A percentile compares a stretch with the other conserved stretches of the same genome.
These are phyloP conservation scores for Tetraneura akinire DNA, from an alignment of 1,140 invertebrate species.

Conservation along the genomic window DNA sequence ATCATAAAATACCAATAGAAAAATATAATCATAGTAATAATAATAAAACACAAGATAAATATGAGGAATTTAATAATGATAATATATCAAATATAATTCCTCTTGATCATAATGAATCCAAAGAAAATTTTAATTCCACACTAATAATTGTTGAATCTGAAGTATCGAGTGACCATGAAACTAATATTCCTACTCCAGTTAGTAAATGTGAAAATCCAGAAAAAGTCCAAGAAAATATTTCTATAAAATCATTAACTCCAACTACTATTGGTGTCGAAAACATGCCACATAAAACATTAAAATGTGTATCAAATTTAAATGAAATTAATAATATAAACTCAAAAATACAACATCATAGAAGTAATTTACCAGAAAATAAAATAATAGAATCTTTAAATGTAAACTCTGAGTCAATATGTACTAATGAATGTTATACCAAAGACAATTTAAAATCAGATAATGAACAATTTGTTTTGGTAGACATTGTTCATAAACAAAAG, in stretches of 20 bases:
- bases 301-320: background rate
- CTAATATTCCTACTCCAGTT: background rate
- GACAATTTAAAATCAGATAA: background rate
- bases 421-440: background rate
- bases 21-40: background rate
- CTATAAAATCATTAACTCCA: background rate
- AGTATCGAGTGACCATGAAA: background rate
- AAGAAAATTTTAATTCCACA: slow-evolving; percentile 20
- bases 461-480: background rate
- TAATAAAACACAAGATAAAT: background rate
- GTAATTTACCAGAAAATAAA: background rate
- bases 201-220: background rate
- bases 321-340: background rate
- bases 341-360: background rate
- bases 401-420: background rate
- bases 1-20: background rate
- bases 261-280: slow-evolving; percentile 27
- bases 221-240: slow-evolving; percentile 25
- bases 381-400: background rate
- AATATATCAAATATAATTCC: background rate
- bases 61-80: background rate
- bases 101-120: background rate
- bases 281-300: no score
- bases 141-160: slow-evolving; percentile 35
- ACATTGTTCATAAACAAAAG: background rate